Evolutionary conservation across 30 jellyfish, hydroid and myxozoan species (phyloP).

Genomic region (Aurelia sp.): DNA sequence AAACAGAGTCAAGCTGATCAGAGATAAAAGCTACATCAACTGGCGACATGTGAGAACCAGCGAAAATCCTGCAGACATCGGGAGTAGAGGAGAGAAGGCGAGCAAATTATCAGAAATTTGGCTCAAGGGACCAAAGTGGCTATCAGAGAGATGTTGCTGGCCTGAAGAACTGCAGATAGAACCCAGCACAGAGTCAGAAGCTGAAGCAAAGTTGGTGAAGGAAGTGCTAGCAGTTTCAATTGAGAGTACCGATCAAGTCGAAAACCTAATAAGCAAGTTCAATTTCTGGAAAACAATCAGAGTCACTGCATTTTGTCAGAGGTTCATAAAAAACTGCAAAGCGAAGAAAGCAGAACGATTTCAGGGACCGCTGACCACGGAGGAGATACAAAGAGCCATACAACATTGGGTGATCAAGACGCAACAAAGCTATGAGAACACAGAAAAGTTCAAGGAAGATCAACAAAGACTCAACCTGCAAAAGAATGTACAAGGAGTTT

Average conservation of each 20-base stretch:
- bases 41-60: too few species aligned
- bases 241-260: too few species aligned
- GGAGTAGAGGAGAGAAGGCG: neutral
- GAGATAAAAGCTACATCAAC: constrained; percentile 11
- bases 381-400: neutral
- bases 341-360: too few species aligned
- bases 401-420: neutral
- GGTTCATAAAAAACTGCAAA: too few species aligned
- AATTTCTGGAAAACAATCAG: too few species aligned
- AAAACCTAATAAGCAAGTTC: too few species aligned
- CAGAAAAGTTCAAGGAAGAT: constrained; percentile 14
- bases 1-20: constrained; percentile 57
- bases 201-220: neutral
- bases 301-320: too few species aligned
- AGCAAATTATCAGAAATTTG: too few species aligned
- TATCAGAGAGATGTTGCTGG: constrained; percentile 21
- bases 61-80: too few species aligned
- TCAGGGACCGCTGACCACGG: neutral
- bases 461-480: constrained; percentile 22
- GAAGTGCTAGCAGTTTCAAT: neutral
- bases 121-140: constrained; percentile 33
- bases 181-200: too few species aligned
- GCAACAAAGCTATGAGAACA: neutral
- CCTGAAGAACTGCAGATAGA: too few species aligned
- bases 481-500: neutral